phyloP scores from a whole-genome alignment of 37 sponge, comb jelly and placozoan genomes.

The Dysidea cf. avara region DNA sequence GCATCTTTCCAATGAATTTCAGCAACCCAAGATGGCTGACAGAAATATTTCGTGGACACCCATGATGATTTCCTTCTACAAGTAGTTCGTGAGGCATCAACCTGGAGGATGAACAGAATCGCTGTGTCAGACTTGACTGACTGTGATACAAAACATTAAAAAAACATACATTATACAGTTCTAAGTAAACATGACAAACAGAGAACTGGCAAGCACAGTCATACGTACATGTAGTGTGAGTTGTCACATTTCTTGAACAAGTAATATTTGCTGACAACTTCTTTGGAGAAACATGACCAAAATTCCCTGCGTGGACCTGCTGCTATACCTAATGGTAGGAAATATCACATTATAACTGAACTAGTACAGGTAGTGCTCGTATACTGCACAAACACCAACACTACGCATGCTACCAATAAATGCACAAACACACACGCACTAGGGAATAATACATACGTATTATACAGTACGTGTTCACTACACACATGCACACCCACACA shows the following conservation, averaged over 20 bases:
- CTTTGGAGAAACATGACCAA: constrained; percentile 26
- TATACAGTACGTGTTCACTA: not conserved
- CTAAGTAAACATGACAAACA: too few species aligned
- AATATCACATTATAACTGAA: too few species aligned
- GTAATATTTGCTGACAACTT: constrained; percentile 6
- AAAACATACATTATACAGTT: too few species aligned
- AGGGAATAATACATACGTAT: not conserved
- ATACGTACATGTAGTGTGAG: constrained; percentile 32
- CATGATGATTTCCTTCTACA: too few species aligned
- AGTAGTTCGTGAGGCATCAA: too few species aligned
- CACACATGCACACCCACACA: not conserved
- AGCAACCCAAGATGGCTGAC: constrained; percentile 4
- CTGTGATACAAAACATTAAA: too few species aligned
- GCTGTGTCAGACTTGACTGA: too few species aligned
- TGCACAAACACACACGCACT: not conserved
- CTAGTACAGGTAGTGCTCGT: too few species aligned
- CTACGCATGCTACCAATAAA: too few species aligned
- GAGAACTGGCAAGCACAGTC: not conserved
- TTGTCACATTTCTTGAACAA: constrained; percentile 43
- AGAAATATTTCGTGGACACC: too few species aligned
- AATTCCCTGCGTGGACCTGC: constrained; percentile 57
- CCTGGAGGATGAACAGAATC: too few species aligned
- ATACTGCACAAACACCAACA: too few species aligned
- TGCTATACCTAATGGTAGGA: constrained; percentile 58
- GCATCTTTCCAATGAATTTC: constrained; percentile 23